A percentile compares a stretch with the other conserved stretches of the same genome.
phyloP scores from a whole-genome alignment of 2,888 invertebrate species.

The Clusia tigrina region DNA sequence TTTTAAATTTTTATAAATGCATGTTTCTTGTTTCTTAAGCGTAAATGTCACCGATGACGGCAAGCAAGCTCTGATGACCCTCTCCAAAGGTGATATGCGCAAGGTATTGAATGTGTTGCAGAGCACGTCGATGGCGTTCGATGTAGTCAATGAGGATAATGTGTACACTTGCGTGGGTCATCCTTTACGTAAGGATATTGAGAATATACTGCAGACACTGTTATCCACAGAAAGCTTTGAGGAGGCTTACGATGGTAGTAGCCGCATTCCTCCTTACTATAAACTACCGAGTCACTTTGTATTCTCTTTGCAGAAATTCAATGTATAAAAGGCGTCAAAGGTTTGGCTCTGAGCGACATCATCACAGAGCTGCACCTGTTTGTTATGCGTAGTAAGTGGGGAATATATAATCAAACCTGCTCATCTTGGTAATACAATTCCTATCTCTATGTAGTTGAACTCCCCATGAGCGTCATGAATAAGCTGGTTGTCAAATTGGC shows the following conservation, averaged over 20 bases:
- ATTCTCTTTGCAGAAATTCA: slow-evolving; percentile 70
- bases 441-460: slow-evolving; percentile 73
- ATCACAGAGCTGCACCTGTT: slow-evolving; percentile 88
- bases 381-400: slow-evolving; percentile 82
- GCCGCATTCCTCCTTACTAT: no score
- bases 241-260: slow-evolving; percentile 55
- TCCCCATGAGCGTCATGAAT: slow-evolving; percentile 81
- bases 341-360: slow-evolving; percentile 92
- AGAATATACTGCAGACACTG: slow-evolving; percentile 86
- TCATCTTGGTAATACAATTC: not conserved
- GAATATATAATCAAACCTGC: not conserved
- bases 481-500: slow-evolving; percentile 86
- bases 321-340: slow-evolving; percentile 86
- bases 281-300: no score
- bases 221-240: slow-evolving; percentile 58
- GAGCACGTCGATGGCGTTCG: slow-evolving; percentile 93
- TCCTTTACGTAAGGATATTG: slow-evolving; percentile 89
- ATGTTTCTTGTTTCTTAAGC: no score
- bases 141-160: slow-evolving; percentile 85
- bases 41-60: slow-evolving; percentile 87
- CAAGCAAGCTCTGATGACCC: slow-evolving; percentile 83
- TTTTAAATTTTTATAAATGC: not conserved
- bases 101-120: slow-evolving; percentile 96
- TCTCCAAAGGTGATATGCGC: slow-evolving; percentile 98
- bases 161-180: slow-evolving; percentile 97